These are phyloP conservation scores for Bombus turneri DNA, from an alignment of 1,140 invertebrate species.

Conservation along the genomic window DNA sequence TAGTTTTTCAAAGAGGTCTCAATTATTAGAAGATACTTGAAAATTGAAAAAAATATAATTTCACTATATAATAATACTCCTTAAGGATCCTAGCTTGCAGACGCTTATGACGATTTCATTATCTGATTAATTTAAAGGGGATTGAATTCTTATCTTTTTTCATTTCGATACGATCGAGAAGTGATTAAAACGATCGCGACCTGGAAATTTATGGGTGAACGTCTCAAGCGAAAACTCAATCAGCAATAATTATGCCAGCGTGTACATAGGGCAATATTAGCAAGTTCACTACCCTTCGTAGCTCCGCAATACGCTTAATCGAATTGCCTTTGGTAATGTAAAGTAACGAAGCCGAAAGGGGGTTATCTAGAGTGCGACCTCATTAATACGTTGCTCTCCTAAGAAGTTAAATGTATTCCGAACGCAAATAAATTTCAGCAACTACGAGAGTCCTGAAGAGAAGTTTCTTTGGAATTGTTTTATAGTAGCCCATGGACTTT, in stretches of 20 bases:
- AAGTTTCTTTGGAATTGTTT: conserved; percentile 69
- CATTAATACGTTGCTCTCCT: conserved; percentile 62
- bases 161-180: background rate
- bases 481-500: conserved; percentile 61
- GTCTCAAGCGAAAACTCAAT: conserved; percentile 20
- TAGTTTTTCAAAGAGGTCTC: background rate
- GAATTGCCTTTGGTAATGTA: conserved; percentile 54
- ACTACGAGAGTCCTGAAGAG: conserved; percentile 33
- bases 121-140: background rate
- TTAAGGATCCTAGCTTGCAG: background rate
- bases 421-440: conserved; percentile 57
- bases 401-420: conserved; percentile 63
- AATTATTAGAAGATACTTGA: background rate
- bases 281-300: conserved; percentile 19
- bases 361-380: conserved; percentile 57
- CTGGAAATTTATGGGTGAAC: conserved; percentile 4
- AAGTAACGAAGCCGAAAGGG: conserved; percentile 59
- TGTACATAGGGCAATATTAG: conserved; percentile 39
- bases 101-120: conserved; percentile 2
- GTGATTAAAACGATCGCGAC: background rate
- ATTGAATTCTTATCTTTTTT: background rate
- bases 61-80: background rate
- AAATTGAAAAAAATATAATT: background rate
- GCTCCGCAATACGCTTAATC: conserved; percentile 51
- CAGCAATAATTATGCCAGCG: conserved; percentile 39